Percentiles rank a stretch among this genome's conserved stretches.
Evolutionary conservation across 2,888 invertebrate genomes (phyloP).

Genomic region (Brachylomia viminalis): DNA sequence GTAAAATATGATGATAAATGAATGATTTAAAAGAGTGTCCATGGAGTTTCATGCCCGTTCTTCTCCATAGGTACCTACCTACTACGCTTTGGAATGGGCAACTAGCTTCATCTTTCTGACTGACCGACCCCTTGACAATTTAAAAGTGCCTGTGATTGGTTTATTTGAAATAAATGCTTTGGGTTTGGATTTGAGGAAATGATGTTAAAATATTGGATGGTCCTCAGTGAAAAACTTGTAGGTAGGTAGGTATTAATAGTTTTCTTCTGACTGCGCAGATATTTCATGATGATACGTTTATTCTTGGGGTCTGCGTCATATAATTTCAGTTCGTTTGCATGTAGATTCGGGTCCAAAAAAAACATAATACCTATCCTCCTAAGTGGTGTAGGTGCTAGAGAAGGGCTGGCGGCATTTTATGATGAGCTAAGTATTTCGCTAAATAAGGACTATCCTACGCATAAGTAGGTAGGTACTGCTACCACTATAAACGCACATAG

Average conservation of each 20-base stretch:
- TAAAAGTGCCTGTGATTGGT: too few relatives aligned
- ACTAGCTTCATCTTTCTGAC: too few relatives aligned
- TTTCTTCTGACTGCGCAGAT: not conserved
- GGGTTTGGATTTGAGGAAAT: too few relatives aligned
- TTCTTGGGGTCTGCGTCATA: not conserved
- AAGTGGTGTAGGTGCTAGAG: not conserved
- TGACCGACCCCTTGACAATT: too few relatives aligned
- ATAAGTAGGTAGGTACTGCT: not conserved
- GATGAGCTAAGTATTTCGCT: not conserved
- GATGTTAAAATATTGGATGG: not conserved
- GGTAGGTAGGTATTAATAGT: not conserved
- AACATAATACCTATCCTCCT: not conserved
- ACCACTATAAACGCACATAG: not conserved
- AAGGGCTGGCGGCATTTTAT: not conserved
- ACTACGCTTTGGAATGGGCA: too few relatives aligned
- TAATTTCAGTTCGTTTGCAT: conserved; percentile 1
- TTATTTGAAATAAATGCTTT: too few relatives aligned
- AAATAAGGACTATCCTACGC: not conserved
- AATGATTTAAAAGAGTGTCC: too few relatives aligned
- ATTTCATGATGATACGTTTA: not conserved
- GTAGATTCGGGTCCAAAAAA: not conserved
- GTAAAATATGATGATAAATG: too few relatives aligned
- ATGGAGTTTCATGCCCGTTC: too few relatives aligned
- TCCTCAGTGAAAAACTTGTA: not conserved
- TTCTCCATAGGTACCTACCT: too few relatives aligned